Conservation (phyloP, 2,797 vertebrate genomes). For the Pantherophis vulpinus region DNA sequence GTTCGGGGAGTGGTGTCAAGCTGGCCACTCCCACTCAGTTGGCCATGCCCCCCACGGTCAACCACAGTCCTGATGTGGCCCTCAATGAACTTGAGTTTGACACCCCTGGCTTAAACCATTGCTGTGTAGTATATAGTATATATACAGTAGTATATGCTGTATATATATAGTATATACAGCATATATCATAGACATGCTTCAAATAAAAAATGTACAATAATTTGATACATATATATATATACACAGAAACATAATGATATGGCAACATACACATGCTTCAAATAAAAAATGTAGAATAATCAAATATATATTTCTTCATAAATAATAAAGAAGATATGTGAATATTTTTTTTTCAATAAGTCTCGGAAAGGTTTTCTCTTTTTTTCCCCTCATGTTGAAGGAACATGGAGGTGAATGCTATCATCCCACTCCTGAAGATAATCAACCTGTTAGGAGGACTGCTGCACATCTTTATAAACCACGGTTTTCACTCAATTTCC, state of each 20-base stretch:
- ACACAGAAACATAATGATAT: too few relatives aligned
- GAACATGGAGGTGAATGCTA: not conserved
- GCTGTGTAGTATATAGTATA: not conserved
- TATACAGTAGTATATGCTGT: not conserved
- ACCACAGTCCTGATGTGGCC: too few relatives aligned
- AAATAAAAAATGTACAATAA: not conserved
- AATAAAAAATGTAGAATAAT: not conserved
- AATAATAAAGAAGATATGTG: not conserved
- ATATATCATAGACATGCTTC: not conserved
- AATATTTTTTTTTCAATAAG: not conserved
- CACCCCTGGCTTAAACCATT: not conserved
- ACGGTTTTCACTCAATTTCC: not conserved
- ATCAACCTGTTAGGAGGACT: not conserved
- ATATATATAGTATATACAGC: not conserved
- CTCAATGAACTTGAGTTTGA: too few relatives aligned
- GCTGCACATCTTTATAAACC: not conserved
- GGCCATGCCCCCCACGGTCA: too few relatives aligned
- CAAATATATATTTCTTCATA: not conserved
- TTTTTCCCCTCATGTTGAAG: too few relatives aligned
- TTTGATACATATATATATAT: not conserved
- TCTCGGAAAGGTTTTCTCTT: not conserved
- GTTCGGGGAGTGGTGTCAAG: too few relatives aligned
- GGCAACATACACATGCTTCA: not conserved
- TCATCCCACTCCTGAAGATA: not conserved
- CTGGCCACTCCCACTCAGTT: too few relatives aligned